Conservation (phyloP, 2,888 invertebrate genomes). For the Alviniconcha strummeri region DNA sequence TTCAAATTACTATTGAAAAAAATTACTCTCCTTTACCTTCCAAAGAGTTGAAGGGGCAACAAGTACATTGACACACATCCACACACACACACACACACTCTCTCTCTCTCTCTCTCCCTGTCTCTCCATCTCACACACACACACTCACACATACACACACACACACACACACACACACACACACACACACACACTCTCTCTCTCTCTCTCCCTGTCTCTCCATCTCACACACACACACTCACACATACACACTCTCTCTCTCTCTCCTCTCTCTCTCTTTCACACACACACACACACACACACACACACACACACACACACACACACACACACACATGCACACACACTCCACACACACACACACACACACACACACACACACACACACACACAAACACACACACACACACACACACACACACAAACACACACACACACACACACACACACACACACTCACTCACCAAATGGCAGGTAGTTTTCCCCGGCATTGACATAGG, state of each 20-base stretch:
- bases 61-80: too few relatives aligned
- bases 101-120: too few relatives aligned
- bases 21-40: too few relatives aligned
- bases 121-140: neutral
- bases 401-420: neutral
- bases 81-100: too few relatives aligned
- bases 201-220: neutral
- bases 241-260: conserved; percentile 8
- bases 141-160: neutral
- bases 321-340: neutral
- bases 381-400: neutral
- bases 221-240: neutral
- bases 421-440: neutral
- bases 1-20: too few relatives aligned
- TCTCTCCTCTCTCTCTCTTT: conserved; percentile 9
- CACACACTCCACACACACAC: neutral
- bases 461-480: conserved; percentile 71
- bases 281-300: neutral
- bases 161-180: neutral
- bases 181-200: neutral
- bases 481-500: conserved; percentile 72
- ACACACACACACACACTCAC: conserved; percentile 23
- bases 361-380: neutral
- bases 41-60: too few relatives aligned
- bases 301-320: neutral